Evolutionary conservation across 2,113 vertebrate species (phyloP).

Genomic region (Lucifuga dentata): DNA sequence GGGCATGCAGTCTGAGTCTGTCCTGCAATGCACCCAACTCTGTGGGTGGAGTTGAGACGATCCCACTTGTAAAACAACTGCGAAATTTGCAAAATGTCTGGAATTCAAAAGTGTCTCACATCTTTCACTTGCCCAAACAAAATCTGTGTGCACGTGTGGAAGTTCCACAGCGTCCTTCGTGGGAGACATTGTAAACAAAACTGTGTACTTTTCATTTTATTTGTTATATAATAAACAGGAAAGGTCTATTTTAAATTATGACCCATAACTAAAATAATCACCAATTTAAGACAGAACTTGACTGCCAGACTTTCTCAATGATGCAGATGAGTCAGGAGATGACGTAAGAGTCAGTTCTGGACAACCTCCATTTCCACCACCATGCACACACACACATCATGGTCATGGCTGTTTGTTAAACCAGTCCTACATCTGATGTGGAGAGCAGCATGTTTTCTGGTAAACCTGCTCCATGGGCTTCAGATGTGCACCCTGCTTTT

Average conservation of each 20-base stretch:
- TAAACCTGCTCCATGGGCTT: neutral
- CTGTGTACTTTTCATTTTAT: neutral
- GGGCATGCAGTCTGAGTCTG: constrained; percentile 55
- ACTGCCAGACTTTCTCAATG: too few species aligned
- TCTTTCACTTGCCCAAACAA: constrained; percentile 58
- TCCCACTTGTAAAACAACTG: constrained; percentile 67
- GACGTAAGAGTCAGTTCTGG: neutral
- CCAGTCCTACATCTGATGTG: constrained; percentile 24
- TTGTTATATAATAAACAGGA: neutral
- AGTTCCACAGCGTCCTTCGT: constrained; percentile 1
- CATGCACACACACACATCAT: constrained; percentile 7
- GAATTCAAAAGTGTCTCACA: constrained; percentile 64
- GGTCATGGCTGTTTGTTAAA: neutral
- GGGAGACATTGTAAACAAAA: constrained; percentile 7
- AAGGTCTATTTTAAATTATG: neutral
- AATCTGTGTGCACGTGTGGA: constrained; percentile 34
- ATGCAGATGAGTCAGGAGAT: neutral
- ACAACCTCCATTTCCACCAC: neutral
- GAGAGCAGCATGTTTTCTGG: neutral
- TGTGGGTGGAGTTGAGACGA: constrained; percentile 49
- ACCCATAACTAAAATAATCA: neutral
- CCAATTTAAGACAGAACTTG: neutral
- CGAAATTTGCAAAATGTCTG: constrained; percentile 73
- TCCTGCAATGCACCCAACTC: constrained; percentile 60
- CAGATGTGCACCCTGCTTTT: constrained; percentile 10